Percentiles rank a stretch among this genome's conserved stretches.
These are phyloP conservation scores for Amphipyra tragopoginis DNA, from an alignment of 2,888 invertebrate species.

Conservation along the genomic window DNA sequence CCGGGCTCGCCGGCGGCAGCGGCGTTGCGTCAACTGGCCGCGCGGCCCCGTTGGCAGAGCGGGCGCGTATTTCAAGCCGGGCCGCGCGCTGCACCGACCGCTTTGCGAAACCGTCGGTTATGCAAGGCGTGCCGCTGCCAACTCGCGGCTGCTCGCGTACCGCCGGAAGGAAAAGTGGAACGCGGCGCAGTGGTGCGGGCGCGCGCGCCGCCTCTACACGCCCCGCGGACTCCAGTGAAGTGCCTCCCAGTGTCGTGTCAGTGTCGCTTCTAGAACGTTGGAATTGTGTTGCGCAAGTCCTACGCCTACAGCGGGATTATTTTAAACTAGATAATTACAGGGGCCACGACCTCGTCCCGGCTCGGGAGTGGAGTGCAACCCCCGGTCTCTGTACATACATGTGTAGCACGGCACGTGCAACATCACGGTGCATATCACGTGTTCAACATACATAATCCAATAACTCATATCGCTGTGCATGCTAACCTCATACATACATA, in stretches of 20 bases:
- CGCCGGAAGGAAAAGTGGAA: constrained; percentile 90
- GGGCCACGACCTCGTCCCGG: constrained; percentile 70
- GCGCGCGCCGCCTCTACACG: constrained; percentile 87
- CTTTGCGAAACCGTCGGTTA: constrained; percentile 89
- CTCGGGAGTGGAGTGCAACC: constrained; percentile 66
- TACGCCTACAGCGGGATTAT: constrained; percentile 86
- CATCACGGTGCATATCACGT: constrained; percentile 70
- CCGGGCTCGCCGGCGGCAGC: constrained; percentile 53
- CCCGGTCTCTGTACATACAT: constrained; percentile 68
- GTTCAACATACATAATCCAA: constrained; percentile 66
- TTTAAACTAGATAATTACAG: constrained; percentile 83
- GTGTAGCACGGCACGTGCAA: constrained; percentile 69
- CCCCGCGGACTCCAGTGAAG: constrained; percentile 83
- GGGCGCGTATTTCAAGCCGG: constrained; percentile 87
- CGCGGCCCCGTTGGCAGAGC: constrained; percentile 81
- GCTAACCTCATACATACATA: constrained; percentile 56
- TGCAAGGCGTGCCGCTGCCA: constrained; percentile 89
- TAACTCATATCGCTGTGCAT: constrained; percentile 67
- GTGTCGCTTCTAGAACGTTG: constrained; percentile 88
- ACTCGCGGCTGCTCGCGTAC: constrained; percentile 83
- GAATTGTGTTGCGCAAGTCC: constrained; percentile 87
- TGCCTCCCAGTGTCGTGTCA: constrained; percentile 86
- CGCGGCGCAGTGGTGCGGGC: constrained; percentile 87
- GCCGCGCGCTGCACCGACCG: constrained; percentile 84
- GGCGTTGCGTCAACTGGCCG: constrained; percentile 77